Evolutionary conservation across 2,113 vertebrate genomes (phyloP).

Genomic region (Lichenostomus cassidix): DNA sequence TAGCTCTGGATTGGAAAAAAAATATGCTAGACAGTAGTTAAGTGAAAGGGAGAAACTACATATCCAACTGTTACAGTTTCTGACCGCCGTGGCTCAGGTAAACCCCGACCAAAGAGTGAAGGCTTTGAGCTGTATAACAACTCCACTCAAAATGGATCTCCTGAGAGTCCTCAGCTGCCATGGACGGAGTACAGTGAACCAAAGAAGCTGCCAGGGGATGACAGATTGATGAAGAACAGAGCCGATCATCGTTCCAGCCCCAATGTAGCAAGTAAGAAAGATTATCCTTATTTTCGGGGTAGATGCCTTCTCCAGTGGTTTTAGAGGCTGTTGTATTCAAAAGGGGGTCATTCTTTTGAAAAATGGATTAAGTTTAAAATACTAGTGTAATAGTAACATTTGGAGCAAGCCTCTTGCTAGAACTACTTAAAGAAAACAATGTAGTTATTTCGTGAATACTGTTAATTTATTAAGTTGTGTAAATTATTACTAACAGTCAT

Average conservation of each 20-base stretch:
- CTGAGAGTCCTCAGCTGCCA: constrained; percentile 88
- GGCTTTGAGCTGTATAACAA: constrained; percentile 95
- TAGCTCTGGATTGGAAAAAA: not conserved
- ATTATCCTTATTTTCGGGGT: not conserved
- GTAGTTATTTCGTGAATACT: not conserved
- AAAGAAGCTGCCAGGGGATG: constrained; percentile 89
- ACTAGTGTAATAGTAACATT: not conserved
- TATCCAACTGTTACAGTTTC: constrained; percentile 74
- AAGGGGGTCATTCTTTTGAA: not conserved
- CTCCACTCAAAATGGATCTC: constrained; percentile 90
- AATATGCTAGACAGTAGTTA: not conserved
- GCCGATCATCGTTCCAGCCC: constrained; percentile 96
- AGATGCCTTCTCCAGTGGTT: not conserved
- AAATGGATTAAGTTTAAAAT: not conserved
- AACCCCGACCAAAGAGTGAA: constrained; percentile 95
- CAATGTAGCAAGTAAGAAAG: constrained; percentile 93
- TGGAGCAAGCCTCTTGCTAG: not conserved
- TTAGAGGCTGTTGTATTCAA: not conserved
- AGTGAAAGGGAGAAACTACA: not conserved
- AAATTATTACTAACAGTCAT: not conserved
- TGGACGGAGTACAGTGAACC: constrained; percentile 94
- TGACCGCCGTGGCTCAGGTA: constrained; percentile 90
- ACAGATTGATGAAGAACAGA: constrained; percentile 90
- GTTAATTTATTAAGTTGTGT: not conserved
- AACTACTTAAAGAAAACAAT: not conserved